Conservation (phyloP, 2,888 invertebrate species). For the Podotricha telesiphe region DNA sequence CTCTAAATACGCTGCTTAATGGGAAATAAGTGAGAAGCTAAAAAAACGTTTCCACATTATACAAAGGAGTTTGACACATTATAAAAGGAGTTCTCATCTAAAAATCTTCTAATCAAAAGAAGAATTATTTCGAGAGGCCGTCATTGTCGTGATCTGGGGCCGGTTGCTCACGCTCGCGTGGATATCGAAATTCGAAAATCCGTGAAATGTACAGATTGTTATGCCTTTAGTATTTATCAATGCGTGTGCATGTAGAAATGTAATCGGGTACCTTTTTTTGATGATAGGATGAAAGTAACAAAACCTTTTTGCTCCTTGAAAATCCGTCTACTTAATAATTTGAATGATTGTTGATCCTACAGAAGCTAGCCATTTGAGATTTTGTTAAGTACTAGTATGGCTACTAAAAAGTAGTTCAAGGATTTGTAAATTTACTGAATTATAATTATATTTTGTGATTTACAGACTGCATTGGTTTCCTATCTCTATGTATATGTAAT, state of each 20-base stretch:
- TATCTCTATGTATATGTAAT: no score
- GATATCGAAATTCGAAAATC: constrained; percentile 48
- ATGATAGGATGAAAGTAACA: constrained; percentile 21
- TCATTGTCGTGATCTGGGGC: constrained; percentile 36
- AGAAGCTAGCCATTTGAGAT: not conserved
- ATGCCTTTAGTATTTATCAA: constrained; percentile 40
- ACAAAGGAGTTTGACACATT: constrained; percentile 34
- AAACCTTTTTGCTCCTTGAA: constrained; percentile 13
- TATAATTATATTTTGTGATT: no score
- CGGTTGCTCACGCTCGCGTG: constrained; percentile 40
- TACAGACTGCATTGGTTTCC: no score
- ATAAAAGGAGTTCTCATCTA: constrained; percentile 40
- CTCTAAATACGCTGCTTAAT: no score
- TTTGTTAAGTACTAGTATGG: not conserved
- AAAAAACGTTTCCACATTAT: no score
- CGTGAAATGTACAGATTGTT: constrained; percentile 47
- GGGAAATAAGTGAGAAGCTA: no score
- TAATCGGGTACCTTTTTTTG: constrained; percentile 29
- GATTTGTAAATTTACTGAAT: no score
- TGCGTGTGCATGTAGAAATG: constrained; percentile 33
- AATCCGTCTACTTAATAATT: constrained; percentile 1
- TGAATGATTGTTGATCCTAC: constrained; percentile 3
- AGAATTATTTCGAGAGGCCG: constrained; percentile 38
- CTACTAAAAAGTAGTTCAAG: not conserved
- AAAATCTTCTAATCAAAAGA: constrained; percentile 46